Evolutionary conservation across 2,888 invertebrate genomes (phyloP).

Genomic region (Ecdyonurus torrentis): DNA sequence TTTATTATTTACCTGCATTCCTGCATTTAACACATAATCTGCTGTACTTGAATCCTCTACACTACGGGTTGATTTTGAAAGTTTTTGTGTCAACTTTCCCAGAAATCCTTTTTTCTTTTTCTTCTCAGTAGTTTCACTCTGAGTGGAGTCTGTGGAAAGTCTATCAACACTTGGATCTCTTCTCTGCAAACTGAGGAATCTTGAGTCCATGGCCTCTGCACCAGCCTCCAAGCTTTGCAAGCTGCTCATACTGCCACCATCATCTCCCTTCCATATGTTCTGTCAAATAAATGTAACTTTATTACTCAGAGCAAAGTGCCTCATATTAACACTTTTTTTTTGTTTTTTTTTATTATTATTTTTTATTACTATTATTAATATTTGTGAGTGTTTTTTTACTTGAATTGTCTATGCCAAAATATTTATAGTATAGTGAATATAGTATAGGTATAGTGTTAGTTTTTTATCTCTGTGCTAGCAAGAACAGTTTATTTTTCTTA

Average conservation of each 20-base stretch:
- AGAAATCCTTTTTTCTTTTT: slow-evolving; percentile 68
- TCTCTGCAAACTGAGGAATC: slow-evolving; percentile 37
- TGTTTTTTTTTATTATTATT: no score
- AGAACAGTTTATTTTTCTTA: no score
- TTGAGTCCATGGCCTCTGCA: slow-evolving; percentile 32
- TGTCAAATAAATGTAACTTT: slow-evolving; percentile 19
- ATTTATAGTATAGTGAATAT: no score
- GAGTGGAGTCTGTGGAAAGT: slow-evolving; percentile 67
- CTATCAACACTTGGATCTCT: slow-evolving; percentile 35
- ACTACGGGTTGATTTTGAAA: slow-evolving; percentile 72
- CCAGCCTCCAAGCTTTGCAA: slow-evolving; percentile 57
- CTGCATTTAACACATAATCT: slow-evolving; percentile 15
- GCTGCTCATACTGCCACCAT: slow-evolving; percentile 63
- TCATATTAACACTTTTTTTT: no score
- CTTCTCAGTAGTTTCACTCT: slow-evolving; percentile 56
- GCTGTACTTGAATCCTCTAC: slow-evolving; percentile 39
- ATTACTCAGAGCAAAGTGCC: no score
- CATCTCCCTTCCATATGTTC: slow-evolving; percentile 67
- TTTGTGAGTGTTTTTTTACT: no score
- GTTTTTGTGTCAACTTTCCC: slow-evolving; percentile 58
- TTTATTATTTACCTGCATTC: slow-evolving; percentile 14
- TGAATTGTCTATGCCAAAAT: no score
- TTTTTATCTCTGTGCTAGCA: no score
- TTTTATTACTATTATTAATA: no score
- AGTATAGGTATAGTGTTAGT: no score